These are phyloP conservation scores for Cyprinodon diabolis DNA, from an alignment of 2,797 vertebrate genomes.

Conservation along the genomic window DNA sequence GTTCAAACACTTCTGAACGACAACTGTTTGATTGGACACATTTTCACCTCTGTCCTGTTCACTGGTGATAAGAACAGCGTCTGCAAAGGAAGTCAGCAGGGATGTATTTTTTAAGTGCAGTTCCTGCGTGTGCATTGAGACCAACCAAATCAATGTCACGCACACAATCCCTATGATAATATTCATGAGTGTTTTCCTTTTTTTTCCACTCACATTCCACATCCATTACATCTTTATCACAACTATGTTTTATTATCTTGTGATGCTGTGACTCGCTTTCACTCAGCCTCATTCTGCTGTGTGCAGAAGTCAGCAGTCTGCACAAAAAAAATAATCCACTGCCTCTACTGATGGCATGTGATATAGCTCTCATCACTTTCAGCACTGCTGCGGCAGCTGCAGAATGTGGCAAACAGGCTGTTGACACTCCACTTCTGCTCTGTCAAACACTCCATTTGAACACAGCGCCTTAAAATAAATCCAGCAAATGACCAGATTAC, in stretches of 20 bases:
- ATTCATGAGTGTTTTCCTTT: slow-evolving; percentile 57
- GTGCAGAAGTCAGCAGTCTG: slow-evolving; percentile 73
- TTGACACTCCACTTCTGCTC: slow-evolving; percentile 60
- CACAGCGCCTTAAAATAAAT: slow-evolving; percentile 39
- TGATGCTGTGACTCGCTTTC: slow-evolving; percentile 65
- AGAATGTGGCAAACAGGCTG: slow-evolving; percentile 57
- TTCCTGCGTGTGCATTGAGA: slow-evolving; percentile 55
- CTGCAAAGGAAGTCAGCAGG: slow-evolving; percentile 28
- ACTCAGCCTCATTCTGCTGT: slow-evolving; percentile 66
- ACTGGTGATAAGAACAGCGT: slow-evolving; percentile 63
- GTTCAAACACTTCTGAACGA: slow-evolving; percentile 70
- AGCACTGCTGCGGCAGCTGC: slow-evolving; percentile 30
- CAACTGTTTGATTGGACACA: slow-evolving; percentile 60
- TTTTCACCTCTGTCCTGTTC: slow-evolving; percentile 56
- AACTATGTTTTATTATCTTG: slow-evolving; percentile 74
- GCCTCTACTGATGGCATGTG: slow-evolving; percentile 69
- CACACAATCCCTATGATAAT: slow-evolving; percentile 57
- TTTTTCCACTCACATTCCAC: slow-evolving; percentile 55
- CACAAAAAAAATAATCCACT: slow-evolving; percentile 66
- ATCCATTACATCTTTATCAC: slow-evolving; percentile 80
- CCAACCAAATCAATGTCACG: slow-evolving; percentile 48
- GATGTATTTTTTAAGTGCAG: slow-evolving; percentile 50
- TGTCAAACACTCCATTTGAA: slow-evolving; percentile 57
- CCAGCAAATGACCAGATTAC: slow-evolving; percentile 52
- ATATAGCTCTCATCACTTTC: slow-evolving; percentile 68